Evolutionary conservation across 2,797 vertebrate species (phyloP), one percentile per base, ranked within the genome.

Genomic region (Holocentrus rufus): DNA sequence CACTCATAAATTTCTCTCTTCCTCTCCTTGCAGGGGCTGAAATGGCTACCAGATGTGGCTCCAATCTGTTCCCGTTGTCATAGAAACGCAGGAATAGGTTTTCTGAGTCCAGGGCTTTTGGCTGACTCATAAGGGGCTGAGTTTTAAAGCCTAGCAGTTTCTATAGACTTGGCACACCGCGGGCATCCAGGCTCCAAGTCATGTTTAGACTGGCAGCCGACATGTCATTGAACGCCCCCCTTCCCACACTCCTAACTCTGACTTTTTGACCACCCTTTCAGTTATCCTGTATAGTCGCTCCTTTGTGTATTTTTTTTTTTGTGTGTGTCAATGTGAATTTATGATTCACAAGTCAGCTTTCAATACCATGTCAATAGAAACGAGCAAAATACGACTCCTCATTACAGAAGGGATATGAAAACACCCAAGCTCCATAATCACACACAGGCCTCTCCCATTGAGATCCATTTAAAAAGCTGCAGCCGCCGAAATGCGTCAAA

Each of bases 11-110:
- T 96, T 94, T 95, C 95, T 93, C 90, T 88, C 65, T 83, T 94
- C 95, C 94, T 88, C 86, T 88, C 81, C 87, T 92, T 79, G 84
- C 89, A 89, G 87, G 85, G 89, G 89, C 88, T 93, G 88, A 95
- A 97, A 98, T 98, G 79, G 88, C 94, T 97, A 96, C 96, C 97
- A 98, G 96, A 98, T 98, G 97, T 97, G 94, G 89, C 90, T 94
- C 93, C 95, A 95, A 93, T 97, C 93, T 92, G 93, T 94, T 92
- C 89, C 85, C 69, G 82, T 95, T 94, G 87, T 93, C 88, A 89
- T 90, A 66, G 93, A 90, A 92, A 96, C 94, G 7, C 72, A 84
- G 82, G 84, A 94, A 92, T 90, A 92, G 91, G 86, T 86, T 85
- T 85, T 89, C 86, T 79, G 83, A 91, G 90, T 92, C 91, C 89